Conservation (phyloP, 2,888 invertebrate genomes). For the Thelaira solivaga region DNA sequence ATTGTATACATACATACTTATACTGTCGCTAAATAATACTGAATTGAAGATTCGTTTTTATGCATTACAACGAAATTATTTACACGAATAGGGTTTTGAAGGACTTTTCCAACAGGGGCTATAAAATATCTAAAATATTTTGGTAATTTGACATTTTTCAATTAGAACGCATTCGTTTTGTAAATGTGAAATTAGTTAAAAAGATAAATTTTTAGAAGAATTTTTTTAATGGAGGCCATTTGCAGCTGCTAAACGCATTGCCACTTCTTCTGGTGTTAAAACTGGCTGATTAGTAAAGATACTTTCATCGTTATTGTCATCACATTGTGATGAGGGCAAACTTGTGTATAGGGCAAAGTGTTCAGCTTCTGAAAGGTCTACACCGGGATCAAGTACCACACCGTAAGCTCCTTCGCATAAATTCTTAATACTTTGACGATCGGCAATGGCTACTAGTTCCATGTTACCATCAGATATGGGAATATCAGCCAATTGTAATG, state of each 20-base stretch:
- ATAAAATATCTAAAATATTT: neutral
- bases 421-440: constrained; percentile 76
- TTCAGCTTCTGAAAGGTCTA: constrained; percentile 90
- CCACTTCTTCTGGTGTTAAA: constrained; percentile 77
- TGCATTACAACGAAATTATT: too few species aligned
- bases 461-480: constrained; percentile 78
- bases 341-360: constrained; percentile 91
- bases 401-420: constrained; percentile 76
- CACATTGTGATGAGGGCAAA: constrained; percentile 84
- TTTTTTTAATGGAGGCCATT: constrained; percentile 70
- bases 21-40: too few species aligned
- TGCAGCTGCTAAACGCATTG: constrained; percentile 73
- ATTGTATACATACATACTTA: too few species aligned
- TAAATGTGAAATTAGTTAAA: neutral
- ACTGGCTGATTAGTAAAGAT: constrained; percentile 86
- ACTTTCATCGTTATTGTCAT: constrained; percentile 79
- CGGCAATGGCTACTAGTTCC: constrained; percentile 80
- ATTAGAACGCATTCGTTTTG: too few species aligned
- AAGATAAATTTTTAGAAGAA: too few species aligned
- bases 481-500: constrained; percentile 76
- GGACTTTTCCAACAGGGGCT: too few species aligned
- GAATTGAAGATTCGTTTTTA: too few species aligned
- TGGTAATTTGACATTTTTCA: constrained; percentile 20
- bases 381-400: constrained; percentile 77
- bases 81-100: too few species aligned